Evolutionary conservation across 2,888 invertebrate genomes (phyloP), one percentile per base, ranked within the genome.

Genomic region (Rhorus exstirpatorius): DNA sequence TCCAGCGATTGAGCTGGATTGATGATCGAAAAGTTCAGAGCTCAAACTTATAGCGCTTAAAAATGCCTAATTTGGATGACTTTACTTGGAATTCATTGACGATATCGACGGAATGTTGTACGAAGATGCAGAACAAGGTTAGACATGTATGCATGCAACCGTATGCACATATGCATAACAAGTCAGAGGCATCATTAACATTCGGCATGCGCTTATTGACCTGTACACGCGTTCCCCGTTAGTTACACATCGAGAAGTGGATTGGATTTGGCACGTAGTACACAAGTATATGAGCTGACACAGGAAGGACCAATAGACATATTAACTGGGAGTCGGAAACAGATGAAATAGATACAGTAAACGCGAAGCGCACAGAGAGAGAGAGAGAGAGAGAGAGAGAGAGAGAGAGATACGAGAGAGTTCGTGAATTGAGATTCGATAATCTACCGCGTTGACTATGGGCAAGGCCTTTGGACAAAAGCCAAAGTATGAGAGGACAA

Each of bases 121-220:
- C n/a, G 24, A 41, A 21, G 55, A 70, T 46, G n/a, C 24, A 14
- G 19, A n/a, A 26, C 46, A 60, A 72, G 72, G 46, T 72, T 49
- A 49, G 21, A 14, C 35, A 46, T 60, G 71, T 17, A 35, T 24
- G 14, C 1, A 10, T 12, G 14, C 2, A 60, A 8, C 21, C 14
- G 41, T 41, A n/a, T n/a, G 53, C 31, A 58, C 44, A 58, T 72
- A 76, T 65, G 49, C 63, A 44, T 76, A 71, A 63, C 38, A 31
- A 75, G 38, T 38, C 53, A 68, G 55, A 6, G 19, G 41, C 81
- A 51, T 81, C 70, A 71, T 76, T 81, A 81, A 71, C 31, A 65
- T 35, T 10, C 41, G 2, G 65, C 44, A 51, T 72, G 65, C 24
- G 41, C 38, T 46, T 75, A 75, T 75, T 70, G 68, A 75, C 75